Evolutionary conservation across 2,113 vertebrate species (phyloP), one percentile per base, ranked within the genome.

Genomic region (Phocoena phocoena): DNA sequence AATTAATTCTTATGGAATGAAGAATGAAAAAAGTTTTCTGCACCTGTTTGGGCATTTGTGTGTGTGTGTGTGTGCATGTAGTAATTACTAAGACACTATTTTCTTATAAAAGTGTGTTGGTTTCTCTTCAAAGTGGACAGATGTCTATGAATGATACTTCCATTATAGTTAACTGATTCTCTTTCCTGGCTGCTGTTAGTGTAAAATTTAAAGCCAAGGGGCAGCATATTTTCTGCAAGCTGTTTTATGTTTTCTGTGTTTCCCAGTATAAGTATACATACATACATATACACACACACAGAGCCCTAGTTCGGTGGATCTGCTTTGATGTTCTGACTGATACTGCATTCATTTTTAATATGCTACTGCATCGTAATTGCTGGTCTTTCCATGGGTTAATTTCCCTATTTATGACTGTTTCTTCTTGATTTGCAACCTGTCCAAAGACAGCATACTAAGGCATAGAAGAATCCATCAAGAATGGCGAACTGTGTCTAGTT

Each of bases 161-260:
- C 26, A 26, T 31, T 4, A 55, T 3, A 62, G 41, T n/a, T 84
- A 62, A 62, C 8, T 23, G 11, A 53, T 44, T 17, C n/a, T 80
- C 12, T 28, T 70, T 86, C 7, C 8, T 53, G 41, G 11, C 26
- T 71, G 4, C 12, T 62, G 12, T 60, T 23, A 65, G 15, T 44
- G 20, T 90, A 84, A 76, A 65, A 90, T 68, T 82, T 79, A 87
- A 96, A 93, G 38, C 3, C 63, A 55, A n/a, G 6, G 15, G 2
- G 5, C 1, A 82, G 26, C 44, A 63, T 76, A 74, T 33, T 95
- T 97, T 74, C n/a, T n/a, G 0, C n/a, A 87, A 73, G 25, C 11
- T 92, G 3, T 77, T 89, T 88, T 80, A n/a, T 77, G 23, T 71
- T 73, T 60, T 60, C 21, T 65, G 10, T 21, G 1, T 41, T 67